Evolutionary conservation across 1,140 invertebrate species (phyloP), one percentile per base, ranked within the genome.

Genomic region (Branchinecta lynchi): DNA sequence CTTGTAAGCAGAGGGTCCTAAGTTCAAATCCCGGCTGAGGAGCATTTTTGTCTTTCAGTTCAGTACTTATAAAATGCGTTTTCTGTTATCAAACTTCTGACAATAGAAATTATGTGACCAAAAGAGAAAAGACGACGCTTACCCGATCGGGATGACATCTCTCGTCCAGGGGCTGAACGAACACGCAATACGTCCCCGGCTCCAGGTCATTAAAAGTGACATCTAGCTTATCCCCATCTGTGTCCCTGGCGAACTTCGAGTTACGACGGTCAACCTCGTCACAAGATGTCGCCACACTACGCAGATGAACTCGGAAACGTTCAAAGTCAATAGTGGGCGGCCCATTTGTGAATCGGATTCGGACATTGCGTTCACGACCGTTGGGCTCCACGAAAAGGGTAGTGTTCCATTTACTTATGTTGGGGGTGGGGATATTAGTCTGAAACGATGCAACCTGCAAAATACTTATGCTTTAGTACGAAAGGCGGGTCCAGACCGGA

Each of bases 61-160:
- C n/a, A n/a, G n/a, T n/a, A n/a, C n/a, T n/a, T n/a, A n/a, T n/a
- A n/a, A n/a, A n/a, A n/a, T n/a, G n/a, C n/a, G n/a, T n/a, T n/a
- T n/a, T n/a, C n/a, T n/a, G n/a, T 32, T 32, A 32, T 32, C 32
- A 32, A 32, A 32, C 32, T 32, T 32, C 32, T 32, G 32, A 32
- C 32, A 32, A 32, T 32, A n/a, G n/a, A n/a, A n/a, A n/a, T n/a
- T n/a, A n/a, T n/a, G n/a, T n/a, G n/a, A n/a, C n/a, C n/a, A 32
- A 32, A 32, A 32, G 32, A 32, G 32, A 32, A 32, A 32, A 32
- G 32, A 32, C 5, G 32, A 32, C 32, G 32, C 32, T 32, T 60
- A 60, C 51, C 51, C 51, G 17, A 20, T 60, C 51, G 12, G 51
- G 51, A 60, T 60, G 51, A 60, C 51, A 60, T 60, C 51, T 60